Percentiles rank a stretch among this genome's conserved stretches.
phyloP scores from a whole-genome alignment of 2,113 vertebrate genomes.

The Leucoraja erinaceus region DNA sequence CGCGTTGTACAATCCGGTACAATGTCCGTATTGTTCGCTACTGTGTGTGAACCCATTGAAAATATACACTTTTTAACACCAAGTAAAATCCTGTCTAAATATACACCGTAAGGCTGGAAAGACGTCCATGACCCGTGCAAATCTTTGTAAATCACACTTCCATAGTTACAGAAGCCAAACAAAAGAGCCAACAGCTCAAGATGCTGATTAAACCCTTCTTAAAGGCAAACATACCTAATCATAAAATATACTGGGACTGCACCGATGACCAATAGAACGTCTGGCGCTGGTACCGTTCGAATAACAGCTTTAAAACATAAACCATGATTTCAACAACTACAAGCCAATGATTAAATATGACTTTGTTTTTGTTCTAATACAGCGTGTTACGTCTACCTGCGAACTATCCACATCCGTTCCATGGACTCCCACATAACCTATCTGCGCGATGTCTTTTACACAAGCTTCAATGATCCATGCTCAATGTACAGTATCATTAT shows the following conservation, averaged over 20 bases:
- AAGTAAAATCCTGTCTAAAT: conserved; percentile 86
- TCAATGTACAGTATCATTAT: conserved; percentile 19
- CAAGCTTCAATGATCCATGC: conserved; percentile 26
- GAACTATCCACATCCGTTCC: neutral
- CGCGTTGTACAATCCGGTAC: conserved; percentile 78
- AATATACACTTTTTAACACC: conserved; percentile 89
- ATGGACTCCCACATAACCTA: conserved; percentile 6
- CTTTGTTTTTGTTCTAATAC: neutral
- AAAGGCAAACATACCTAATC: conserved; percentile 63
- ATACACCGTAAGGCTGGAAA: conserved; percentile 74
- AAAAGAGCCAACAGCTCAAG: conserved; percentile 67
- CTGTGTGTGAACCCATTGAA: conserved; percentile 83
- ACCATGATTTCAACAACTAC: neutral
- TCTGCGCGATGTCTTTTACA: conserved; percentile 21
- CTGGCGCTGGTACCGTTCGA: conserved; percentile 29
- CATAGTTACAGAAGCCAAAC: conserved; percentile 72
- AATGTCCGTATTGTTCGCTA: conserved; percentile 86
- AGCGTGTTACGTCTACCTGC: neutral
- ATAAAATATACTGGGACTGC: conserved; percentile 54
- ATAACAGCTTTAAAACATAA: conserved; percentile 35
- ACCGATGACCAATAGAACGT: conserved; percentile 43
- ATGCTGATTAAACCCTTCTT: conserved; percentile 70
- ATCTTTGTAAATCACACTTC: conserved; percentile 88
- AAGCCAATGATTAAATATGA: neutral
- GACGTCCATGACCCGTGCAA: conserved; percentile 77